Evolutionary conservation across 2,888 invertebrate species (phyloP), one percentile per base, ranked within the genome.

Genomic region (Adelognathus sp.): DNA sequence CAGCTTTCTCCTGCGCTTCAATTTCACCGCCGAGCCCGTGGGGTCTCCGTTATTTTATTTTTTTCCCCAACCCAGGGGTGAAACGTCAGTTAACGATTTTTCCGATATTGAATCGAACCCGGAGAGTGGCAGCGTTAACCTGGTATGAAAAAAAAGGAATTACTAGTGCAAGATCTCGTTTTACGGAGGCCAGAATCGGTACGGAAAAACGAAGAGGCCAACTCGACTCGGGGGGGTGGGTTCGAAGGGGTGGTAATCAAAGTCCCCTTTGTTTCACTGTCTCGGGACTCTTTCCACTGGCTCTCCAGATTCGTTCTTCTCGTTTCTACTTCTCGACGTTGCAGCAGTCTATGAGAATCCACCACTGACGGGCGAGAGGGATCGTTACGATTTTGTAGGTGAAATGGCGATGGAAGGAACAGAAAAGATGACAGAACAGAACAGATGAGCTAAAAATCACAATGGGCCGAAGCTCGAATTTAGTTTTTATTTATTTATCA

Each of bases 231-330:
- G 14, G n/a, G n/a, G 3, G 18, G 9, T 16, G 9, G 58, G 33
- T 36, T 14, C 29, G 24, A 18, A 46, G 54, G 67, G 36, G 61
- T 58, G 73, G 73, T 69, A 77, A 77, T 77, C 67, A 73, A 72
- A 73, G 77, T 41, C 46, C 44, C 50, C 46, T 73, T 77, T 77
- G 77, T 77, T 72, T 72, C 72, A n/a, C n/a, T 14, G 27, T 61
- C 61, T 67, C 67, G 67, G 36, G 33, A 72, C 72, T 77, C 63
- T 63, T 50, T 14, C 31, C 21, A 60, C 16, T 9, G 24, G 31
- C 36, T 7, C 31, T 27, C 21, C n/a, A 27, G 14, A 29, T 52
- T 27, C 9, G 27, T 60, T 52, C 71, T 60, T 36, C 29, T 39
- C 24, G 5, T 56, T 39, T 27, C 29, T 60, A 18, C 29, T 64